Evolutionary conservation across 2,113 vertebrate species (phyloP), one percentile per base, ranked within the genome.

Genomic region (Probosciger aterrimus): DNA sequence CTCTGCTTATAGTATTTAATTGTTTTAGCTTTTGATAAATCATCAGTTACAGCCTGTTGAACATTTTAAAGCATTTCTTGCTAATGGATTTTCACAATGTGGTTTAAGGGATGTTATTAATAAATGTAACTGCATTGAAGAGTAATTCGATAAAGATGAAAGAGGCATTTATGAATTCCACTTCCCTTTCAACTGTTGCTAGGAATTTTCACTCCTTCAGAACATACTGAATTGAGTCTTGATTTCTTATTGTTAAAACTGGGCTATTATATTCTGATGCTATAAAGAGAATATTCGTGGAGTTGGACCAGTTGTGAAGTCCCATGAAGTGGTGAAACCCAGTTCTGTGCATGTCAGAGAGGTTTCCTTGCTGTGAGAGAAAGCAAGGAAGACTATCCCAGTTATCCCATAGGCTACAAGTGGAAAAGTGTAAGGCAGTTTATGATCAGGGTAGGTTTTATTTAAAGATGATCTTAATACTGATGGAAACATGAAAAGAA

Each of bases 31-130:
- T 91, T 77, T 87, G 88, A 76, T 94, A 94, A 93, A 93, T 92
- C 83, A 87, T 76, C 88, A 82, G 49, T 87, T 95, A 73, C 57
- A 87, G 80, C 50, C 76, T 89, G 76, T 88, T 83, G 83, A 89
- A 76, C 85, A 60, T 93, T 88, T 94, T 83, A 62, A 92, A 90
- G 84, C 8, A 4, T 94, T 95, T 86, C 80, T 96, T 95, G 52
- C 85, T 96, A 96, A 96, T 93, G 95, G 92, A 73, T 93, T 96
- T 93, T 95, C 64, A 96, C 91, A 92, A 89, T 94, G 70, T 87
- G 64, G 77, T 94, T 96, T 92, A 96, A 94, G 87, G 82, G 85
- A 81, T 81, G 75, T 96, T 95, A 94, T 91, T 97, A 96, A 97
- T 81, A 90, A 93, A 87, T 49, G 70, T 74, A 78, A 88, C 91